A percentile compares a stretch with the other conserved stretches of the same genome.
Conservation (phyloP, 2,797 vertebrate genomes). For the Anguilla anguilla region DNA sequence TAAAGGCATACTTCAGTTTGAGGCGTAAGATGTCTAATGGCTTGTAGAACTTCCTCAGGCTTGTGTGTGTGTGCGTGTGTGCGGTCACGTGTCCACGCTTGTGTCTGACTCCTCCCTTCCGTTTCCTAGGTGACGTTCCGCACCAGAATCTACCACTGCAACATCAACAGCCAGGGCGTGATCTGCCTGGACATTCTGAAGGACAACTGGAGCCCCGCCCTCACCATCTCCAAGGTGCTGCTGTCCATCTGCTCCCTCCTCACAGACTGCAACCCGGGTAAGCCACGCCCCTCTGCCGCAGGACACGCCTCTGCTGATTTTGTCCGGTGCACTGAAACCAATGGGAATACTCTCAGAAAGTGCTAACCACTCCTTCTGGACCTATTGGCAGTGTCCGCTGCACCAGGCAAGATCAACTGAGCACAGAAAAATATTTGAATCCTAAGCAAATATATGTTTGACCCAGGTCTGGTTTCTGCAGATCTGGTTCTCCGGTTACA, state of each 20-base stretch:
- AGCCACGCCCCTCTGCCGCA: constrained; percentile 51
- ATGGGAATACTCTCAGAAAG: too few species aligned
- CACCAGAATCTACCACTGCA: constrained; percentile 91
- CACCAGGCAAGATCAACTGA: too few species aligned
- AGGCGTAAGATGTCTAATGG: too few species aligned
- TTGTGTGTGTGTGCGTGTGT: neutral
- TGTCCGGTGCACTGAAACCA: too few species aligned
- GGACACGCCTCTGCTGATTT: constrained; percentile 30
- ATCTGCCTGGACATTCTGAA: constrained; percentile 87
- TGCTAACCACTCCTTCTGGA: too few species aligned
- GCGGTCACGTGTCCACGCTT: neutral
- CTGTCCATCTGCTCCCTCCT: constrained; percentile 94
- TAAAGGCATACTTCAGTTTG: too few species aligned
- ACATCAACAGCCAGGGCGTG: constrained; percentile 91
- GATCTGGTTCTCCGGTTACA: too few species aligned
- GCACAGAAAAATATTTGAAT: too few species aligned
- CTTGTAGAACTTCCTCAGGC: too few species aligned
- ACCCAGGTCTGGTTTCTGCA: too few species aligned
- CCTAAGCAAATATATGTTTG: too few species aligned
- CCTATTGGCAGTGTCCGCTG: too few species aligned
- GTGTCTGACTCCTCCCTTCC: neutral
- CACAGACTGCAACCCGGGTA: constrained; percentile 94
- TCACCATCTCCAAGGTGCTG: constrained; percentile 93
- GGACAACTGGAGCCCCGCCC: constrained; percentile 88
- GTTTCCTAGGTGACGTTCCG: constrained; percentile 77